phyloP scores from a whole-genome alignment of 2,113 vertebrate species.

The Craseonycteris thonglongyai region DNA sequence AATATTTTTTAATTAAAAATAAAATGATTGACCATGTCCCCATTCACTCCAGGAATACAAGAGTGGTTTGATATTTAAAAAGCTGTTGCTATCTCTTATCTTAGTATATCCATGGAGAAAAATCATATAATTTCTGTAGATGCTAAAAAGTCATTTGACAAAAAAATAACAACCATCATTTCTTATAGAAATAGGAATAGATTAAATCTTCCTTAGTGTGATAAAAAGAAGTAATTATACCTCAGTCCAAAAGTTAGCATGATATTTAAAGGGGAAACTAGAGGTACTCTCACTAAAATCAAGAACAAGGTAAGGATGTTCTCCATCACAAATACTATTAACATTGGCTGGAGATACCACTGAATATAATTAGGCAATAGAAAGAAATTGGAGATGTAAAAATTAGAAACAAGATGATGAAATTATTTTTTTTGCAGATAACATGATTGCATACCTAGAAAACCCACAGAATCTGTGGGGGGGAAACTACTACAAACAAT shows the following conservation, averaged over 20 bases:
- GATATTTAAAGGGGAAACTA: neutral
- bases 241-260: neutral
- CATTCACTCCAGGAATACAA: neutral
- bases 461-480: neutral
- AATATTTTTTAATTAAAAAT: neutral
- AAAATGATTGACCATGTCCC: neutral
- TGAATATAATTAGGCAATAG: neutral
- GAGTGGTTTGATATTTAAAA: neutral
- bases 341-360: neutral
- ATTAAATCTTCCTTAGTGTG: neutral
- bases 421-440: neutral
- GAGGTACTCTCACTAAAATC: neutral
- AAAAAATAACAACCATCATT: neutral
- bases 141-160: neutral
- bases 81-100: neutral
- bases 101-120: neutral
- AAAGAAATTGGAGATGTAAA: neutral
- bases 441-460: neutral
- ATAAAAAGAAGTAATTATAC: slow-evolving; percentile 5
- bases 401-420: neutral
- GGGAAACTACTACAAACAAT: neutral
- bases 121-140: neutral
- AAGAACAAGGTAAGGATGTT: neutral
- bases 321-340: neutral
- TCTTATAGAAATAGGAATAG: neutral